Base-by-base conservation (phyloP, 2,888 invertebrate species). In the Phoronis australis region DNA sequence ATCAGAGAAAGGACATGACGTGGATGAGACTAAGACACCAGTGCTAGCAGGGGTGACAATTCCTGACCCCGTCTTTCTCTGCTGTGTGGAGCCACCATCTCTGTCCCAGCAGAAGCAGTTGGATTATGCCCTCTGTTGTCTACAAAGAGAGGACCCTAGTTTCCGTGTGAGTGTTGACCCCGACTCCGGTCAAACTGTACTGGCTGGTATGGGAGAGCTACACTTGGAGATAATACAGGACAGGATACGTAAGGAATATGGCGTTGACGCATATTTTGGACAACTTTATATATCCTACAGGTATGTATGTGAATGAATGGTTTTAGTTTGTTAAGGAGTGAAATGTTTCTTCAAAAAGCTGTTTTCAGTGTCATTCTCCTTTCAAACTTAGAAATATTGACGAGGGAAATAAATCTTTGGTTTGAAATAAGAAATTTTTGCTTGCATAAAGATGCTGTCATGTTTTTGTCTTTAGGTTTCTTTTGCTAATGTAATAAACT, bases 41-140 rank as follows among this genome's bases (percentile, higher is more conserved):
- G 59, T 76, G 23, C 63, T 80, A 37, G 72, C 73, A 60, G 86
- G 87, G 2, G 83, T 88, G 0, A 82, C 82, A 40, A 79, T 93
- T 51, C 95, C 95, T 0, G 89, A 92, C 68, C 94, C 99, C 0
- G 99, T 99, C 0, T 97, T 95, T 79, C 89, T 95, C 70, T 96
- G 97, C 75, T 88, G 92, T 1, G 87, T 99, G 56, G 97, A 99
- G 79, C 88, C 96, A 0, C 88, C 91, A 0, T 89, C 89, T 61
- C 70, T 86, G 61, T 82, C 87, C 1, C 81, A 83, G 51, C 91
- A 93, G 78, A 78, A 78, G 39, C 80, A 85, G 0, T 79, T 96
- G 64, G 95, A 96, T 60, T 77, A 79, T 15, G 95, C 95, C 0
- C 80, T 97, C 23, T 80, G 78, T 3, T 86, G 90, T 71, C 78